A percentile compares a stretch with the other conserved stretches of the same genome.
phyloP scores from a whole-genome alignment of 2,113 vertebrate genomes.

The Callithrix jacchus region DNA sequence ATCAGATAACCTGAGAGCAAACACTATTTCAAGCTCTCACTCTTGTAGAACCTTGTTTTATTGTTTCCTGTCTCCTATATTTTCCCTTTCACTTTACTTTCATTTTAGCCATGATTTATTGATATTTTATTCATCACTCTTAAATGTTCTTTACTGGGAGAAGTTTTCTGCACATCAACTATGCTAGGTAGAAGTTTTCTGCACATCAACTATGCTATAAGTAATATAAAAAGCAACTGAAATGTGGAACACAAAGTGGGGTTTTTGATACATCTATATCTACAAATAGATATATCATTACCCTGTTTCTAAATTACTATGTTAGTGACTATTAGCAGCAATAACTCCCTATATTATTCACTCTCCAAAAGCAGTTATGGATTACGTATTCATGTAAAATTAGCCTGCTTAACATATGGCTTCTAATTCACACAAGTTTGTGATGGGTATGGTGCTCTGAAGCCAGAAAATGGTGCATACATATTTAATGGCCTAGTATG shows the following conservation, averaged over 20 bases:
- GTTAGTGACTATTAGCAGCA: background rate
- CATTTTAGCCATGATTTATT: background rate
- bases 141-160: background rate
- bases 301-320: background rate
- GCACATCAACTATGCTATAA: background rate
- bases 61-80: background rate
- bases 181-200: background rate
- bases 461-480: background rate
- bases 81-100: background rate
- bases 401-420: background rate
- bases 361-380: background rate
- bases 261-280: background rate
- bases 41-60: background rate
- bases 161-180: background rate
- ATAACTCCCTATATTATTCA: background rate
- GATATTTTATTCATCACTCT: background rate
- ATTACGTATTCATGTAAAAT: background rate
- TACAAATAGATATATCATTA: background rate
- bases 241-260: background rate
- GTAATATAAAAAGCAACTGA: background rate
- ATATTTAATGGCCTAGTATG: background rate
- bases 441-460: background rate
- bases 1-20: rapidly evolving
- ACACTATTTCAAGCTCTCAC: background rate
- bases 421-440: no score